These are phyloP conservation scores for Cyprinella venusta DNA, from an alignment of 2,797 vertebrate genomes.

Conservation along the genomic window DNA sequence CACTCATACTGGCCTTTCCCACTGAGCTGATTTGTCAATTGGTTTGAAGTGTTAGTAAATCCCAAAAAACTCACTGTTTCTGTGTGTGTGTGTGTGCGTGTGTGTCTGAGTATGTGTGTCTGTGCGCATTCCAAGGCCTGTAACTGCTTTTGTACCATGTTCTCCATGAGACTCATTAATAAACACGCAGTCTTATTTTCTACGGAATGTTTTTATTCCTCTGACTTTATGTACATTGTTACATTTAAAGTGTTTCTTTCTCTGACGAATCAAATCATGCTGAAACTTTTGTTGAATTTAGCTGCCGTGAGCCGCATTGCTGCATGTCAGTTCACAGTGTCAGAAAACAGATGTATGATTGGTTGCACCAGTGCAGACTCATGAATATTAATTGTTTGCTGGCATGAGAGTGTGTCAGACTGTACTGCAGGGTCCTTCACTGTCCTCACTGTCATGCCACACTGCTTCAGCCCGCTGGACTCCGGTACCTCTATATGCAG, in stretches of 20 bases:
- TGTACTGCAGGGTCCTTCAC: constrained; percentile 81
- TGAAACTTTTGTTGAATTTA: neutral
- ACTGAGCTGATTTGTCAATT: constrained; percentile 28
- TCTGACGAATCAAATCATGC: constrained; percentile 23
- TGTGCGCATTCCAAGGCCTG: constrained; percentile 73
- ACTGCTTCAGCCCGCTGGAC: constrained; percentile 56
- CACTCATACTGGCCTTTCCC: constrained; percentile 37
- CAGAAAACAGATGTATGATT: too few species aligned
- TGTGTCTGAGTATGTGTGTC: constrained; percentile 6
- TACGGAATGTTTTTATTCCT: constrained; percentile 70
- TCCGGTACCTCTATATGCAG: constrained; percentile 45
- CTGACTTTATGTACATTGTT: constrained; percentile 9
- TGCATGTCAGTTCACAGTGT: constrained; percentile 21
- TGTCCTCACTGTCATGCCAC: constrained; percentile 82
- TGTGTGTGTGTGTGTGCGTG: constrained; percentile 17
- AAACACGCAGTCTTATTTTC: constrained; percentile 98
- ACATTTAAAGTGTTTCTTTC: neutral
- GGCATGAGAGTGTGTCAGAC: constrained; percentile 67
- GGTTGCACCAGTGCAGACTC: neutral
- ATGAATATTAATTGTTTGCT: neutral
- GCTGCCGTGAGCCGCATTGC: neutral
- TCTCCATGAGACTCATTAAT: constrained; percentile 94
- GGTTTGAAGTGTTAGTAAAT: constrained; percentile 42
- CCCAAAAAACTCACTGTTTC: constrained; percentile 29
- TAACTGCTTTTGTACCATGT: constrained; percentile 98